Evolutionary conservation across 2,113 vertebrate genomes (phyloP).

Genomic region (Podiceps cristatus): DNA sequence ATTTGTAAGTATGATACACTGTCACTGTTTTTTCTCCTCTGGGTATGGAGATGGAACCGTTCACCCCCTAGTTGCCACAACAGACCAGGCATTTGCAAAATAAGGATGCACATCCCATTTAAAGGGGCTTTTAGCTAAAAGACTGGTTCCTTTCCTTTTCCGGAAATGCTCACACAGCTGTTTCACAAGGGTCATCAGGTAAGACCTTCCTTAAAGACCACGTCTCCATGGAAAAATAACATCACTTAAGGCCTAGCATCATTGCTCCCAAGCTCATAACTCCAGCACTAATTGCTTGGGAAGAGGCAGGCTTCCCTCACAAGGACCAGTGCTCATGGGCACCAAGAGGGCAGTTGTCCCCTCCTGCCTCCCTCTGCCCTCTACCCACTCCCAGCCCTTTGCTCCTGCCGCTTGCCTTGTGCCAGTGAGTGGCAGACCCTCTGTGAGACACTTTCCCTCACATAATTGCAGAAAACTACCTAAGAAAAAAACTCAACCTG

Average conservation of each 20-base stretch:
- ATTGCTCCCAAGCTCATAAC: neutral
- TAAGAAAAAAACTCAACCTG: neutral
- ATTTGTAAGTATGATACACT: neutral
- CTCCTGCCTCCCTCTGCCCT: neutral
- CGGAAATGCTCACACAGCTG: neutral
- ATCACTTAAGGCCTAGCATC: neutral
- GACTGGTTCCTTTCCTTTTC: neutral
- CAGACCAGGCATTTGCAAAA: neutral
- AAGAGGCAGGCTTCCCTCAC: neutral
- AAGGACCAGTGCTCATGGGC: neutral
- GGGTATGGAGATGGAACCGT: neutral
- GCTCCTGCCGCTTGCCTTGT: neutral
- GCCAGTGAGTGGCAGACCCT: neutral
- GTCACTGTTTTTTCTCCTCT: neutral
- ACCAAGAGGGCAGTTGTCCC: rapidly evolving
- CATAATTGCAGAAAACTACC: neutral
- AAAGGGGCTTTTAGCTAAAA: neutral
- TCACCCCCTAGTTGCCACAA: rapidly evolving
- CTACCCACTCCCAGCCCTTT: neutral
- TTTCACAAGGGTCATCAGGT: neutral
- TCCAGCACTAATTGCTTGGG: neutral
- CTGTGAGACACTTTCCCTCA: neutral
- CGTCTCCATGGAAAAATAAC: rapidly evolving
- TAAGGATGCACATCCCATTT: neutral
- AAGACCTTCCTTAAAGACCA: neutral